These are phyloP conservation scores for Sylvicola cinctus DNA, from an alignment of 2,888 invertebrate species.

Conservation along the genomic window DNA sequence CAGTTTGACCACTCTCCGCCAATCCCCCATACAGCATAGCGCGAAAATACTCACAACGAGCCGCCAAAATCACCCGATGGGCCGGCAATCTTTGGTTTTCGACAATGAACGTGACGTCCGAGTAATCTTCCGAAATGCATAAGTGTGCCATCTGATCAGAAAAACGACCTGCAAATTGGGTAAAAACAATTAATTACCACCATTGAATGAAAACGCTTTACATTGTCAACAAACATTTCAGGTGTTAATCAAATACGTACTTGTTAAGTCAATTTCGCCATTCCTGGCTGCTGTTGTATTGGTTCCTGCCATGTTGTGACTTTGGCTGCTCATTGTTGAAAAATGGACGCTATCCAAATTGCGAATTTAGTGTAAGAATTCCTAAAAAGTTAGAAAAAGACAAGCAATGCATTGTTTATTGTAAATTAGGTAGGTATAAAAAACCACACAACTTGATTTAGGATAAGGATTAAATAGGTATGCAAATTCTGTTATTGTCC, in stretches of 20 bases:
- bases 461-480: no score
- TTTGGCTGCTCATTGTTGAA: slow-evolving; percentile 21
- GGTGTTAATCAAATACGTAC: no score
- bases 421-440: no score
- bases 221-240: not conserved
- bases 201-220: not conserved
- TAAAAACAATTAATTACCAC: slow-evolving; percentile 1
- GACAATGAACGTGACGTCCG: slow-evolving; percentile 75
- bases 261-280: slow-evolving; percentile 38
- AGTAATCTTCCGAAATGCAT: slow-evolving; percentile 71
- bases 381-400: no score
- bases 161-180: slow-evolving; percentile 35
- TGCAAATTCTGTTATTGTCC: no score
- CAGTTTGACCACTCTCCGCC: slow-evolving; percentile 50
- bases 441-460: no score
- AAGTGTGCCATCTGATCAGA: slow-evolving; percentile 73
- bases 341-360: no score
- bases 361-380: no score
- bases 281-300: slow-evolving; percentile 27
- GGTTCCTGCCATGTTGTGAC: slow-evolving; percentile 29
- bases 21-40: slow-evolving; percentile 63
- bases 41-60: slow-evolving; percentile 89
- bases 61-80: slow-evolving; percentile 62
- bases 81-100: slow-evolving; percentile 37
- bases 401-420: no score